Evolutionary conservation across 2,888 invertebrate species (phyloP), one percentile per base, ranked within the genome.

Genomic region (Cybosia mesomella): DNA sequence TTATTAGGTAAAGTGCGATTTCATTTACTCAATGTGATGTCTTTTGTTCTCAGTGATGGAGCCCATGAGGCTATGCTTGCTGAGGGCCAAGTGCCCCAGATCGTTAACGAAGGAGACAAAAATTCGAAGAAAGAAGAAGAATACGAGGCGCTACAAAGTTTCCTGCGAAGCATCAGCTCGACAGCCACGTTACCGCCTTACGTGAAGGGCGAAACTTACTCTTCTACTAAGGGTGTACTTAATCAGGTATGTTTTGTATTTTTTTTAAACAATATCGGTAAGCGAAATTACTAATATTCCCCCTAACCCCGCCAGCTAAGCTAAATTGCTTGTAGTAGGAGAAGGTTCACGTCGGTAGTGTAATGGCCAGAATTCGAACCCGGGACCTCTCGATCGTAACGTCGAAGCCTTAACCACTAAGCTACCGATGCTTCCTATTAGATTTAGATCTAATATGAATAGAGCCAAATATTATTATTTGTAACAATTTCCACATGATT

Each of bases 161-260:
- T 95, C 73, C 88, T 95, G 0, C 92, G 94, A 67, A 95, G 94
- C 78, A 94, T 95, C 83, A 95, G 95, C 73, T 95, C 95, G 21
- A 95, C 95, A 0, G 95, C 95, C 62, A 95, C 95, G 0, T 86
- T 95, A 36, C 95, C 95, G 5, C 94, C 94, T 1, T 94, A 95
- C 75, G 92, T 94, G 22, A 95, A 95, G 75, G 95, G 95, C 36
- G 95, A 95, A 74, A 92, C 92, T 0, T 95, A 93, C 76, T 95
- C 95, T 0, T 94, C 95, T 0, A 79, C 82, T 0, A 87, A 87
- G 67, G 95, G 95, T 18, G 94, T 95, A 1, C 86, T 95, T n/a
- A 94, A 95, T 73, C 95, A 95, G 91, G 95, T 95, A 80, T 70
- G 71, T 55, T 54, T 22, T 8, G 49, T n/a, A 49, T 49, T n/a